Evolutionary conservation across 2,888 invertebrate species (phyloP), one percentile per base, ranked within the genome.

Genomic region (Epinotia ramella): DNA sequence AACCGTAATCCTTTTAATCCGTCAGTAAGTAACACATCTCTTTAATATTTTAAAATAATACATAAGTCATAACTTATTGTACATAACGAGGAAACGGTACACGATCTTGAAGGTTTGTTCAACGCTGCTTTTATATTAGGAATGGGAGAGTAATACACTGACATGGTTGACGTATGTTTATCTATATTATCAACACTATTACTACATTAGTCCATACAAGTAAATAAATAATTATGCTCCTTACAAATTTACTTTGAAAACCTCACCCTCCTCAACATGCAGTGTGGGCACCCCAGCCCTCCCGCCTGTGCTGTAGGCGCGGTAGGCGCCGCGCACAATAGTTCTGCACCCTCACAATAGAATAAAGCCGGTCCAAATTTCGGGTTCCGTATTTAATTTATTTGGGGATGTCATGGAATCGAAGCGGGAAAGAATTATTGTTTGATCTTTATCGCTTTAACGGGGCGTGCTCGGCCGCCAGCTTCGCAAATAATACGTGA

Each of bases 311-410:
- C 44, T 5, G 53, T 5, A 13, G 53, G 53, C 13, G 13, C 53
- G 49, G 49, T 13, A 13, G 5, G 16, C 49, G 16, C 53, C 20
- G 11, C 1, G 18, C 20, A n/a, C 67, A 57, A 67, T 33, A 33
- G 33, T 67, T 33, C 33, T 28, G n/a, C 53, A 53, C 53, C 67
- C 53, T 57, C n/a, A 68, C 68, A 68, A 68, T 59, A 24, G 68
- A 40, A 57, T 56, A 67, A 68, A 68, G 68, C 68, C 20, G 68
- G 57, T 68, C 24, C 40, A 24, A 68, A 44, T 59, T 68, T 44
- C 40, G 68, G 68, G 68, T 68, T 59, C 68, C 57, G 57, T 68
- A 59, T 68, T 68, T 68, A 68, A 68, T 68, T 59, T 57, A 68
- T 68, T 68, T 68, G 68, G 57, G 57, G 68, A 59, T 44, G 67